These are phyloP conservation scores for Eunapius fragilis DNA, from an alignment of 37 sponge, comb jelly and placozoan genomes.

Conservation along the genomic window DNA sequence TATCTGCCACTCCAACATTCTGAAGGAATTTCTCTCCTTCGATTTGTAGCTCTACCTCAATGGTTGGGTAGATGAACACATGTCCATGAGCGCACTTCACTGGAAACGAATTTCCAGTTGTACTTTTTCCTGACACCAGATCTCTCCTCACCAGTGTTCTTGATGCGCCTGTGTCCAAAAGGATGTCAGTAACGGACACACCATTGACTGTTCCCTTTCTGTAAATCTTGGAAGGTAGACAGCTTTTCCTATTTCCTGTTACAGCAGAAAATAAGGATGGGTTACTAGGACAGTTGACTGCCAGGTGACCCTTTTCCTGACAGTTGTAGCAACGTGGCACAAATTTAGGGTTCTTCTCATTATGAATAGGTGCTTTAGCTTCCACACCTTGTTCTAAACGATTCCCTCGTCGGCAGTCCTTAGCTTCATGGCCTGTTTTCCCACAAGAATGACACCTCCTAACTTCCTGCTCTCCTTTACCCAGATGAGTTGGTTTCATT, in stretches of 20 bases:
- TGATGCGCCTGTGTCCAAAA: constrained; percentile 49
- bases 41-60: constrained; percentile 19
- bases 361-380: neutral
- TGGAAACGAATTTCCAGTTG: neutral
- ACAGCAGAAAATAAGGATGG: neutral
- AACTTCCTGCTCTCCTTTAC: neutral
- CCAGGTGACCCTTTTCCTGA: neutral
- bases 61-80: constrained; percentile 28
- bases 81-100: constrained; percentile 48
- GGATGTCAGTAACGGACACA: constrained; percentile 4
- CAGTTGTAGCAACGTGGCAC: neutral
- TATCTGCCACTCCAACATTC: constrained; percentile 26
- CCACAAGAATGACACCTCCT: neutral
- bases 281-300: neutral
- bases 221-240: constrained; percentile 2
- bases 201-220: constrained; percentile 23
- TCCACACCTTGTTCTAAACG: neutral
- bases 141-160: constrained; percentile 34
- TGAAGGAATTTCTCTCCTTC: neutral
- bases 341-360: neutral
- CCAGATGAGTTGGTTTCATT: neutral
- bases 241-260: neutral
- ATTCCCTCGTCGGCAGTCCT: neutral
- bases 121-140: constrained; percentile 21
- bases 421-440: neutral